Evolutionary conservation across 2,797 vertebrate genomes (phyloP), one percentile per base, ranked within the genome.

Genomic region (Brachyalestes nurse): DNA sequence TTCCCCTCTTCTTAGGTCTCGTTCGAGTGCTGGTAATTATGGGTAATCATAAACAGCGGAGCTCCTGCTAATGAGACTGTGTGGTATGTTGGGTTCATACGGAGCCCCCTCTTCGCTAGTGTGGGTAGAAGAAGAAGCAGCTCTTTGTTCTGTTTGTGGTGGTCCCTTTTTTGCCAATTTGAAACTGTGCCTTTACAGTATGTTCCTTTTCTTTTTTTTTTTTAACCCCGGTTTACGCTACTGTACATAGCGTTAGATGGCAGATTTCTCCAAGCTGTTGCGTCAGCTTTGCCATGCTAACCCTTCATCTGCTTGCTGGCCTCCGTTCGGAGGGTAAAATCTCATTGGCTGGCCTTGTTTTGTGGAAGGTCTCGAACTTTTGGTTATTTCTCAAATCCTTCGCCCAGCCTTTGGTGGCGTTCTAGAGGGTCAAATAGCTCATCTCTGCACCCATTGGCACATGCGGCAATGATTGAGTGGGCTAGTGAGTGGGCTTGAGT

Each of bases 181-280:
- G 82, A 90, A 88, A 86, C 72, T 64, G 78, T 88, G 87, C 84
- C 86, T 86, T 89, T 88, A 85, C 84, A 80, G 87, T 87, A 87
- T 82, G 83, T 80, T 89, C 81, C 80, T 77, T 84, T 85, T 80
- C 88, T 87, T 89, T 84, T 85, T 86, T 71, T 76, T 72, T 70
- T 80, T 79, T 38, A 65, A 87, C 85, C 86, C 83, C 88, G 84
- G 81, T 81, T 84, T 85, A 77, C 86, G 84, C 88, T 90, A 90
- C 88, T 83, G 42, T 89, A 90, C 88, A 80, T 90, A 86, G 90
- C 89, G 90, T 75, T 80, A 89, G 85, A 88, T 88, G 86, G 90
- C 93, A 94, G 91, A 93, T 93, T 93, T 93, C 87, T 69, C 86
- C 91, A 92, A 93, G 93, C 92, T 93, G 94, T 93, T 84, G 86